Percentiles rank a stretch among this genome's conserved stretches.
Conservation (phyloP, 2,113 vertebrate species). For the Rutilus rutilus region DNA sequence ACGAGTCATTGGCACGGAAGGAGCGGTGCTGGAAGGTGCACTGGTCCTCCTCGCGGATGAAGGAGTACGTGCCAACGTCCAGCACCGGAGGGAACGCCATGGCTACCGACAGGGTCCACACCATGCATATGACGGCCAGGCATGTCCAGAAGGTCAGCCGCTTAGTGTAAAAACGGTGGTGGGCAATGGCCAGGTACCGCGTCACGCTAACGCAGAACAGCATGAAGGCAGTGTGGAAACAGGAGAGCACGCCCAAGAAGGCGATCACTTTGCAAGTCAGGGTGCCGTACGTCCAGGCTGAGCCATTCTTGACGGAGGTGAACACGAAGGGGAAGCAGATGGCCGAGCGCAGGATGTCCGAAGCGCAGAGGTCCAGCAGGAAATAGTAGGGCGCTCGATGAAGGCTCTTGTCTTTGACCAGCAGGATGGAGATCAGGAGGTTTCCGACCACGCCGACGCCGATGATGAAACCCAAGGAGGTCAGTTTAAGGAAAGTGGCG, state of each 20-base stretch:
- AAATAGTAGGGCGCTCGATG: constrained; percentile 99
- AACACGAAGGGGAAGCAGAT: constrained; percentile 99
- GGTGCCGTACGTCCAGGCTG: constrained; percentile 95
- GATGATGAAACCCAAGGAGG: constrained; percentile 99
- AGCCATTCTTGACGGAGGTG: constrained; percentile 99
- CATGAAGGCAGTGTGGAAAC: constrained; percentile 99
- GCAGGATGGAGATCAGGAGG: constrained; percentile 99
- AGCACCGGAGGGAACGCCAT: constrained; percentile 99
- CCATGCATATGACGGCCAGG: constrained; percentile 98
- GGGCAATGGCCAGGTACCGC: constrained; percentile 97
- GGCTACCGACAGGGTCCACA: constrained; percentile 98
- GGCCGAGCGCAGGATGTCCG: constrained; percentile 97
- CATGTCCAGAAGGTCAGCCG: constrained; percentile 99
- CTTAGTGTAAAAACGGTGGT: constrained; percentile 99
- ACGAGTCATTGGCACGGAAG: constrained; percentile 97
- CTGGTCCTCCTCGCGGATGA: constrained; percentile 98
- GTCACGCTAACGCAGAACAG: constrained; percentile 98
- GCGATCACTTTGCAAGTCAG: constrained; percentile 99
- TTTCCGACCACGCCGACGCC: constrained; percentile 98
- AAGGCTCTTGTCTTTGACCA: constrained; percentile 99
- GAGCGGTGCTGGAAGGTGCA: constrained; percentile 99
- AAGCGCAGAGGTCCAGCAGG: constrained; percentile 97
- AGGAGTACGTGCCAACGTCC: constrained; percentile 98
- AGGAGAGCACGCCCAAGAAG: constrained; percentile 97
- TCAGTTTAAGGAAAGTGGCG: constrained; percentile 99